Conservation (phyloP, 2,888 invertebrate genomes). For the Corbicula japonica region DNA sequence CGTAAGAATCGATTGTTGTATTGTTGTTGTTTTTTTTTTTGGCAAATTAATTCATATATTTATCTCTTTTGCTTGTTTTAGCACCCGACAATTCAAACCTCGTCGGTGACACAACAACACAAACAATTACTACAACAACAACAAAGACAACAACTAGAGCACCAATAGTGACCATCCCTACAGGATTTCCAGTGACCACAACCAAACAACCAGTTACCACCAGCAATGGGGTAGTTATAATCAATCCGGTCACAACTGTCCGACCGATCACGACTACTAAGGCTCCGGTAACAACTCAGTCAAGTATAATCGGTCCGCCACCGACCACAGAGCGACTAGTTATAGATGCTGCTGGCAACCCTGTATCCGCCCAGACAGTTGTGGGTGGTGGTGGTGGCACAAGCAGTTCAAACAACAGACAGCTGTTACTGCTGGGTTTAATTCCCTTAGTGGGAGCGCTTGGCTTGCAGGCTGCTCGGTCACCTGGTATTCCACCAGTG, state of each 20-base stretch:
- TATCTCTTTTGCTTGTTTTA: background rate
- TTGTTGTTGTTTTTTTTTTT: too few relatives aligned
- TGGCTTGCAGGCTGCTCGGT: conserved; percentile 22
- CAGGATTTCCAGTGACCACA: conserved; percentile 8
- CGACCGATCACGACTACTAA: conserved; percentile 9
- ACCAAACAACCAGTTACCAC: background rate
- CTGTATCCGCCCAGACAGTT: background rate
- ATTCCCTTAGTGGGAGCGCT: conserved; percentile 55
- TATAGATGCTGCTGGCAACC: conserved; percentile 28
- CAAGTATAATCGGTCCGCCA: background rate
- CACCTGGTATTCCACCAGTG: background rate
- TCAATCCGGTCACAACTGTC: too few relatives aligned
- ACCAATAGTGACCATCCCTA: conserved; percentile 46
- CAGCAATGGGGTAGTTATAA: too few relatives aligned
- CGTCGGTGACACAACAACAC: conserved; percentile 17
- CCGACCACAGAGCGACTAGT: conserved; percentile 30
- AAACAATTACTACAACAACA: conserved; percentile 5
- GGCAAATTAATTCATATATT: background rate
- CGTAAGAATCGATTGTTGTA: too few relatives aligned
- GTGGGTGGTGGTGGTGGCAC: background rate
- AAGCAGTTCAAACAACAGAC: conserved; percentile 27
- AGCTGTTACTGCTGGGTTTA: conserved; percentile 46
- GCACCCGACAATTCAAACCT: conserved; percentile 22
- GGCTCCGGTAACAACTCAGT: background rate
- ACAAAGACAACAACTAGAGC: conserved; percentile 22